Evolutionary conservation across 2,888 invertebrate genomes (phyloP).

Genomic region (Luperina nickerlii): DNA sequence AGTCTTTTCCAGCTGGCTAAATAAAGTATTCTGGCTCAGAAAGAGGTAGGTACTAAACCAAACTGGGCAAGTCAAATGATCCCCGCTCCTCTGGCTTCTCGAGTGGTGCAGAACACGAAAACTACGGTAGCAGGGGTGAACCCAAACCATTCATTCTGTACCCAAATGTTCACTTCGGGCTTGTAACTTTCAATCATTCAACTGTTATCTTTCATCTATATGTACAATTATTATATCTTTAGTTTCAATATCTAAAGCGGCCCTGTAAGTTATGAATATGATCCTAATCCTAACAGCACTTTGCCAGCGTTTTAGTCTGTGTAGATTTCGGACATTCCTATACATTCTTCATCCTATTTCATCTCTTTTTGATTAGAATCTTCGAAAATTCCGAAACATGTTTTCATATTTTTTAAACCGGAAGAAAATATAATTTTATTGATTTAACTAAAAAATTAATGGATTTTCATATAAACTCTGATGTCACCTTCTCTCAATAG

Average conservation of each 20-base stretch:
- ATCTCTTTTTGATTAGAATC: not conserved
- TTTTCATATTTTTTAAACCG: not conserved
- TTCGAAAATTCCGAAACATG: not conserved
- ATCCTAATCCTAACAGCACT: constrained; percentile 4
- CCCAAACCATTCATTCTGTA: constrained; percentile 17
- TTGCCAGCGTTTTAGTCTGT: not conserved
- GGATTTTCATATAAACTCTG: not conserved
- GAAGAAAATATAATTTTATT: too few relatives aligned
- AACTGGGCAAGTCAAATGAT: constrained; percentile 41
- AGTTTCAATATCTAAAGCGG: constrained; percentile 10
- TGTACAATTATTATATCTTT: constrained; percentile 10
- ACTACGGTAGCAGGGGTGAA: constrained; percentile 29
- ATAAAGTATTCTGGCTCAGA: constrained; percentile 42
- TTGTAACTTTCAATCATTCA: constrained; percentile 37
- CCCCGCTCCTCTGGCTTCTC: constrained; percentile 20
- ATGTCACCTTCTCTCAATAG: not conserved
- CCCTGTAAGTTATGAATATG: constrained; percentile 8
- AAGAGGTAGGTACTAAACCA: constrained; percentile 27
- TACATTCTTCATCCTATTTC: not conserved
- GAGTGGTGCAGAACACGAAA: constrained; percentile 36
- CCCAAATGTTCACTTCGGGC: constrained; percentile 27
- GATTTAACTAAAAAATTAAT: not conserved
- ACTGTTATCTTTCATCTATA: constrained; percentile 17
- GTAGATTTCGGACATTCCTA: not conserved
- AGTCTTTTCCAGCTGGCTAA: constrained; percentile 24